Percentiles rank a stretch among this genome's conserved stretches.
Conservation (phyloP, 2,113 vertebrate species). For the Neotragus moschatus region DNA sequence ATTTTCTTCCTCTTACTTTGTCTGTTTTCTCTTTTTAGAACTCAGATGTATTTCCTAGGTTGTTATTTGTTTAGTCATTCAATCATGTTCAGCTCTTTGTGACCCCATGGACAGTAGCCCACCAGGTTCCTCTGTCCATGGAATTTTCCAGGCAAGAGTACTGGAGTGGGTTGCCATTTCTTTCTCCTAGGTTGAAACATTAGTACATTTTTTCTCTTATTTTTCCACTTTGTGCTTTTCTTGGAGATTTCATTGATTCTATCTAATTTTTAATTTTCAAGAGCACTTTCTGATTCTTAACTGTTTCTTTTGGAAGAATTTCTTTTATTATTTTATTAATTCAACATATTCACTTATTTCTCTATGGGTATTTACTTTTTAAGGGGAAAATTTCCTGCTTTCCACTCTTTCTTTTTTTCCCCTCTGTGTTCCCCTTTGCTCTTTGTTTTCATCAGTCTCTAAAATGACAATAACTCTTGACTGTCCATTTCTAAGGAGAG, state of each 20-base stretch:
- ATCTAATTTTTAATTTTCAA: constrained; percentile 26
- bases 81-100: neutral
- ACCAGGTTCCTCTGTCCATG: neutral
- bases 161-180: neutral
- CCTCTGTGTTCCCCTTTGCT: neutral
- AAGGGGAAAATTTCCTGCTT: neutral
- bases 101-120: neutral
- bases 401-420: neutral
- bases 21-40: neutral
- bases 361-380: neutral
- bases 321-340: constrained; percentile 28
- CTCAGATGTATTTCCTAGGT: neutral
- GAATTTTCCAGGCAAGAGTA: neutral
- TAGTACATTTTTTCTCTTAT: neutral
- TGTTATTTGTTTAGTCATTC: neutral
- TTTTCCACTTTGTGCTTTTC: neutral
- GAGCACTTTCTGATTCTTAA: neutral
- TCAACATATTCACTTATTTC: neutral
- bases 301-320: neutral
- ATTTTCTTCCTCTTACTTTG: neutral
- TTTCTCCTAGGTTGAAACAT: neutral
- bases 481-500: neutral
- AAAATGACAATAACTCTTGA: neutral
- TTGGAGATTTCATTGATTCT: neutral
- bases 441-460: neutral